phyloP scores from a whole-genome alignment of 2,888 invertebrate genomes.

The Cerastoderma edule region DNA sequence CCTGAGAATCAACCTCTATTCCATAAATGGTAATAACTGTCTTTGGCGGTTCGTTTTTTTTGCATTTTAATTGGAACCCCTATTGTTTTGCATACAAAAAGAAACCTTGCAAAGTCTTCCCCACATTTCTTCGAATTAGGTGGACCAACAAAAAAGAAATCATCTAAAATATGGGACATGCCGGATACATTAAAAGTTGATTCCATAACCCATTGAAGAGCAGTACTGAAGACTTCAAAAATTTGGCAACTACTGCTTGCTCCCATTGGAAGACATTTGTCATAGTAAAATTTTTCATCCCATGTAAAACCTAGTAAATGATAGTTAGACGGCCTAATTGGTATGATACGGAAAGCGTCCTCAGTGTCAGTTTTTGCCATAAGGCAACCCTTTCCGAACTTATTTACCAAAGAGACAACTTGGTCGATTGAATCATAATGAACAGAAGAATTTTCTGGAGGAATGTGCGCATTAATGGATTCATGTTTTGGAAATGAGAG shows the following conservation, averaged over 20 bases:
- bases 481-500: constrained; percentile 32
- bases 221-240: neutral
- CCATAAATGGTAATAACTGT: constrained; percentile 27
- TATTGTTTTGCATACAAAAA: neutral
- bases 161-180: constrained; percentile 9
- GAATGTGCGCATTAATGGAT: constrained; percentile 23
- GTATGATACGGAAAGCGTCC: constrained; percentile 44
- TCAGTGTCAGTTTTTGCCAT: constrained; percentile 48
- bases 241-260: neutral
- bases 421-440: constrained; percentile 36
- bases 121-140: neutral
- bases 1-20: constrained; percentile 15
- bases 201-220: constrained; percentile 14
- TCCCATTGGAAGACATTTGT: constrained; percentile 1
- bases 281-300: neutral
- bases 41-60: constrained; percentile 28
- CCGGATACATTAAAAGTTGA: neutral
- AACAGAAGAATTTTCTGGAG: constrained; percentile 24
- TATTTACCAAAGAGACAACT: constrained; percentile 29
- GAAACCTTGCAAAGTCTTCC: neutral
- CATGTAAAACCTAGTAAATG: constrained; percentile 40
- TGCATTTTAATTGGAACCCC: constrained; percentile 38
- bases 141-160: constrained; percentile 13
- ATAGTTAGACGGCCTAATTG: constrained; percentile 36
- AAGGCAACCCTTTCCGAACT: constrained; percentile 16